Evolutionary conservation across 2,113 vertebrate species (phyloP).

Genomic region (Vombatus ursinus): DNA sequence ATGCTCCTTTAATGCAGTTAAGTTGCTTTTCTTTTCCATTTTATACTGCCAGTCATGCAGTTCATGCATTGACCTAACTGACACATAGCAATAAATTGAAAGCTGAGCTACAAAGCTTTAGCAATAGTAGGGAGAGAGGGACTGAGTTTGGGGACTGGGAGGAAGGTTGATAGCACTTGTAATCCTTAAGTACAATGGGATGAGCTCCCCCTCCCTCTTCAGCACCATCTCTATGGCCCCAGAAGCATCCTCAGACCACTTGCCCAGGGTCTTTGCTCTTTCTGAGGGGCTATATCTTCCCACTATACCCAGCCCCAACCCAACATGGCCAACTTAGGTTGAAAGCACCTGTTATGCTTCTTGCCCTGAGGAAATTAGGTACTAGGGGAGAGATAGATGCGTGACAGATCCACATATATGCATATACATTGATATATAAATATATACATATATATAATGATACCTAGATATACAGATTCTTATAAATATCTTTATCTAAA

Average conservation of each 20-base stretch:
- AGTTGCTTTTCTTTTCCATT: neutral
- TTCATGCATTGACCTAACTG: neutral
- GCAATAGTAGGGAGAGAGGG: neutral
- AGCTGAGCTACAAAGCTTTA: neutral
- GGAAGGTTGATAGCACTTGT: neutral
- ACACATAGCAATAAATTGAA: neutral
- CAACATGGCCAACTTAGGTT: neutral
- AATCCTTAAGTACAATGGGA: neutral
- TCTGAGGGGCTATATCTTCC: neutral
- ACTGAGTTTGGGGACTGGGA: neutral
- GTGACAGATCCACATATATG: neutral
- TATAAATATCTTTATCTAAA: neutral
- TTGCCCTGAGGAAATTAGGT: neutral
- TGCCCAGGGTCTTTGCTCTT: neutral
- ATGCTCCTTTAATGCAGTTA: neutral
- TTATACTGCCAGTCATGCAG: neutral
- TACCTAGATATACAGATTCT: neutral
- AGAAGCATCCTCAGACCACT: neutral
- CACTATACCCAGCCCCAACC: neutral
- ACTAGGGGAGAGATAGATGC: neutral
- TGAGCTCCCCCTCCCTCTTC: neutral
- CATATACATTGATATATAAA: neutral
- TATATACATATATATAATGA: too few relatives aligned
- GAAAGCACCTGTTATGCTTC: neutral
- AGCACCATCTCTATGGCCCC: neutral